Evolutionary conservation across 2,113 vertebrate species (phyloP).

Genomic region (Brachirus orientalis): DNA sequence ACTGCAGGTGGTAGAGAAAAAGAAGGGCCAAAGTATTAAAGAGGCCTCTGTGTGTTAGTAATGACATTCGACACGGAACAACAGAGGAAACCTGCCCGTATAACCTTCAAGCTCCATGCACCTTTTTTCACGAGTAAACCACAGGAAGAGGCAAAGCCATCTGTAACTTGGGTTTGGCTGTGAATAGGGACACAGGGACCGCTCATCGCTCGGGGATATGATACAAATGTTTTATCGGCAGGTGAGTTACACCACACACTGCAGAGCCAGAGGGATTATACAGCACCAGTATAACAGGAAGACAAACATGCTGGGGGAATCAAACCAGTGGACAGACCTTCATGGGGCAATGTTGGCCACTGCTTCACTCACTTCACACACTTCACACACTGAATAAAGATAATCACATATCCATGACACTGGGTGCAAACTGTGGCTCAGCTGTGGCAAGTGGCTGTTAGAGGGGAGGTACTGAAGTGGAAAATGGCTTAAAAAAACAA

Average conservation of each 20-base stretch:
- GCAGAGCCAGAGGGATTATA: slow-evolving; percentile 43
- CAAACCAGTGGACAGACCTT: slow-evolving; percentile 28
- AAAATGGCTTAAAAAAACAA: slow-evolving; percentile 66
- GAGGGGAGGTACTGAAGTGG: slow-evolving; percentile 65
- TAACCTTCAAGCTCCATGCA: slow-evolving; percentile 40
- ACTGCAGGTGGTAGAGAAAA: slow-evolving; percentile 66
- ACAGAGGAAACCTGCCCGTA: slow-evolving; percentile 47
- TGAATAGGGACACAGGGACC: slow-evolving; percentile 29
- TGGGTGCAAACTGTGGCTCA: slow-evolving; percentile 68
- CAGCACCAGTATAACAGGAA: slow-evolving; percentile 37
- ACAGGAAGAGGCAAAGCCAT: slow-evolving; percentile 63
- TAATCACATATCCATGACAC: slow-evolving; percentile 54
- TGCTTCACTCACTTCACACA: slow-evolving; percentile 56
- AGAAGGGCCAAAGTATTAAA: slow-evolving; percentile 60
- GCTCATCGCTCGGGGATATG: slow-evolving; percentile 39
- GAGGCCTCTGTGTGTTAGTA: slow-evolving; percentile 51
- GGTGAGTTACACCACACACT: slow-evolving; percentile 56
- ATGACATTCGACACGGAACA: slow-evolving; percentile 61
- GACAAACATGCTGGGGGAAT: slow-evolving; percentile 37
- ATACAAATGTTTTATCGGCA: slow-evolving; percentile 64
- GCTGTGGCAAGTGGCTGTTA: slow-evolving; percentile 67
- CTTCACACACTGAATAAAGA: slow-evolving; percentile 52
- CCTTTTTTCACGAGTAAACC: slow-evolving; percentile 37
- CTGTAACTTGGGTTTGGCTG: slow-evolving; percentile 59
- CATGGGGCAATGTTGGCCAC: slow-evolving; percentile 24